Evolutionary conservation across 2,797 vertebrate genomes (phyloP).

Genomic region (Allobates femoralis): DNA sequence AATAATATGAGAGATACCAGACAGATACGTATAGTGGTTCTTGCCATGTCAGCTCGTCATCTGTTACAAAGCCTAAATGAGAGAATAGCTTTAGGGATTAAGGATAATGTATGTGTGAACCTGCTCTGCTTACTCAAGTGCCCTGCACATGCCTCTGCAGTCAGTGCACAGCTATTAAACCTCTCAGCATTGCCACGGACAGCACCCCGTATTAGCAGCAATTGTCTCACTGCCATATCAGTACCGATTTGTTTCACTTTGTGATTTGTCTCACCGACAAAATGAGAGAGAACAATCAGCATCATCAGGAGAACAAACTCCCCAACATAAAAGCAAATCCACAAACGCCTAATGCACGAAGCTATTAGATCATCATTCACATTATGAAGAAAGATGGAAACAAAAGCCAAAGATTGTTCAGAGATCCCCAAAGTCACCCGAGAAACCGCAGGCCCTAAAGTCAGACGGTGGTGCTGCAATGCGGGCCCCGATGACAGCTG

Average conservation of each 20-base stretch:
- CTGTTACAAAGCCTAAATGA: background rate
- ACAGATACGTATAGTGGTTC: background rate
- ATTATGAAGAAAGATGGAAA: too few relatives aligned
- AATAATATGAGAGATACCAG: background rate
- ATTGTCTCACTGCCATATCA: background rate
- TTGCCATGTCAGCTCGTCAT: background rate
- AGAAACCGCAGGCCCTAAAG: too few relatives aligned
- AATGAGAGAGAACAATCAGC: background rate
- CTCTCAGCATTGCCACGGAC: background rate
- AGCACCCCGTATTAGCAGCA: background rate
- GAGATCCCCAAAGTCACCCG: too few relatives aligned
- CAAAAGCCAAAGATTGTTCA: too few relatives aligned
- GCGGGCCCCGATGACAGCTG: too few relatives aligned
- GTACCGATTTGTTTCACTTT: conserved; percentile 40
- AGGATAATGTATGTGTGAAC: background rate
- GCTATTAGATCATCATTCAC: too few relatives aligned
- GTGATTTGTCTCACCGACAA: conserved; percentile 30
- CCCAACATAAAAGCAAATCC: background rate
- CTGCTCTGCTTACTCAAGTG: background rate
- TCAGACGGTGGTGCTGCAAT: too few relatives aligned
- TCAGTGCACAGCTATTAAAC: conserved; percentile 22
- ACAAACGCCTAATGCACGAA: background rate
- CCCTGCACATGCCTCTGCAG: background rate
- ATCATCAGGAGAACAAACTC: background rate
- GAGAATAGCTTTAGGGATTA: background rate